These are phyloP conservation scores for Eunapius fragilis DNA, from an alignment of 37 sponge, comb jelly and placozoan species.

Conservation along the genomic window DNA sequence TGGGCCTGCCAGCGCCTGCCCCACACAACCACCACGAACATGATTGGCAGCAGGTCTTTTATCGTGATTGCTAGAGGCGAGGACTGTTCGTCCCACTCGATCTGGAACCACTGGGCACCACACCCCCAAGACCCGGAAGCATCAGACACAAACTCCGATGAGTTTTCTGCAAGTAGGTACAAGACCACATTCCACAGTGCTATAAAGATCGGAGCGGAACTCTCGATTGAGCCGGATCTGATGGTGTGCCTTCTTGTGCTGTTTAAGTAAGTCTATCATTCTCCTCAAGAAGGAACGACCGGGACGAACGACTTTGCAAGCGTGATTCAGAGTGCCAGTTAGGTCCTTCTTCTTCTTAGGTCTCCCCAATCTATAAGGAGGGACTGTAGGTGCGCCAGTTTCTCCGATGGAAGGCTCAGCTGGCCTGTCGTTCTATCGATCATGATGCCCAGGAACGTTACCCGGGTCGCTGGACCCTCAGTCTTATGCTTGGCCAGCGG, in stretches of 20 bases:
- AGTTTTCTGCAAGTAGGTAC: background rate
- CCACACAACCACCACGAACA: conserved; percentile 22
- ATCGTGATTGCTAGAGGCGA: background rate
- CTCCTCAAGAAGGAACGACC: conserved; percentile 20
- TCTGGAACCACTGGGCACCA: conserved; percentile 17
- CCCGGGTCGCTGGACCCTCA: conserved; percentile 24
- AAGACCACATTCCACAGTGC: conserved; percentile 13
- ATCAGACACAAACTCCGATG: background rate
- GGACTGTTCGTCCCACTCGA: background rate
- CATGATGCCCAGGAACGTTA: conserved; percentile 42
- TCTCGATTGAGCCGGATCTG: conserved; percentile 7
- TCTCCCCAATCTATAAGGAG: background rate
- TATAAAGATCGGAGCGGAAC: conserved; percentile 5
- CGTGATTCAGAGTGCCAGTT: conserved; percentile 32
- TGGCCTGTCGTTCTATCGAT: conserved; percentile 8
- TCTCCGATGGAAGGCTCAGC: conserved; percentile 37
- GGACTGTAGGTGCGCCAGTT: conserved; percentile 10
- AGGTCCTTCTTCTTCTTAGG: conserved; percentile 5
- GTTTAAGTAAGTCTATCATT: too few species aligned
- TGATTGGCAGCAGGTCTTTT: conserved; percentile 24
- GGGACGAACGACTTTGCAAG: conserved; percentile 30
- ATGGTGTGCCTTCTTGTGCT: background rate
- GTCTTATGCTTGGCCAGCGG: conserved; percentile 42
- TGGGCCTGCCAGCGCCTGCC: conserved; percentile 1
- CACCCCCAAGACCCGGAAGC: conserved; percentile 41